Conservation (phyloP, 2,113 vertebrate species). For the Leptobrachium ailaonicum region DNA sequence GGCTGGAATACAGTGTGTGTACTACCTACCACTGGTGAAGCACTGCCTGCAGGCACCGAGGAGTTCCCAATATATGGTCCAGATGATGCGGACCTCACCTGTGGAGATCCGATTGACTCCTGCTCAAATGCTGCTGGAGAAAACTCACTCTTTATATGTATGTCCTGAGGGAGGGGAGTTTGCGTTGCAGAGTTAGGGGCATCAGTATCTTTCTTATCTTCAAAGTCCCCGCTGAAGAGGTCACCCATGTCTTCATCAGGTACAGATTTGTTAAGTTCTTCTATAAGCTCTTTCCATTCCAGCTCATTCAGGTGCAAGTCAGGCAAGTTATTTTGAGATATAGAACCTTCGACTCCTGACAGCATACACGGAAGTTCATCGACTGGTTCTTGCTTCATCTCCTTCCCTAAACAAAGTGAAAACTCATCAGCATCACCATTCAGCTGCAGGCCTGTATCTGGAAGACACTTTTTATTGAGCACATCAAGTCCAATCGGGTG, state of each 20-base stretch:
- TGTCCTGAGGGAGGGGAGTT: slow-evolving; percentile 74
- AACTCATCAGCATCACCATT: slow-evolving; percentile 75
- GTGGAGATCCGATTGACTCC: slow-evolving; percentile 84
- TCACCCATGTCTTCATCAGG: slow-evolving; percentile 95
- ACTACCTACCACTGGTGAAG: slow-evolving; percentile 71
- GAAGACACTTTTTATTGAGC: slow-evolving; percentile 68
- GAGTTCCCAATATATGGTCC: slow-evolving; percentile 79
- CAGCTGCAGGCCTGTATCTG: slow-evolving; percentile 63
- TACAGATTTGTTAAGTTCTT: slow-evolving; percentile 93
- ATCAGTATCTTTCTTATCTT: slow-evolving; percentile 90
- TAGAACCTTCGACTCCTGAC: slow-evolving; percentile 74
- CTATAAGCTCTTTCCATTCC: slow-evolving; percentile 97
- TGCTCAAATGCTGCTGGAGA: slow-evolving; percentile 85
- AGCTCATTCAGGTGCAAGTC: slow-evolving; percentile 97
- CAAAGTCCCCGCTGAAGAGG: slow-evolving; percentile 92
- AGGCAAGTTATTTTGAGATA: slow-evolving; percentile 82
- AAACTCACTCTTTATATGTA: slow-evolving; percentile 87
- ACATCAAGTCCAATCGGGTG: slow-evolving; percentile 65
- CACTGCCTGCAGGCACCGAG: slow-evolving; percentile 72
- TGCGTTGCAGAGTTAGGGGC: slow-evolving; percentile 70
- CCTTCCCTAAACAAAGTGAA: slow-evolving; percentile 74
- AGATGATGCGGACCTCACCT: slow-evolving; percentile 79
- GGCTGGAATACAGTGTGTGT: slow-evolving; percentile 72
- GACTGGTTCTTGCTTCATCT: slow-evolving; percentile 92
- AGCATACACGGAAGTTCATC: slow-evolving; percentile 91